These are phyloP conservation scores for Lepilemur septentrionalis DNA, from an alignment of 2,797 vertebrate species.

Conservation along the genomic window DNA sequence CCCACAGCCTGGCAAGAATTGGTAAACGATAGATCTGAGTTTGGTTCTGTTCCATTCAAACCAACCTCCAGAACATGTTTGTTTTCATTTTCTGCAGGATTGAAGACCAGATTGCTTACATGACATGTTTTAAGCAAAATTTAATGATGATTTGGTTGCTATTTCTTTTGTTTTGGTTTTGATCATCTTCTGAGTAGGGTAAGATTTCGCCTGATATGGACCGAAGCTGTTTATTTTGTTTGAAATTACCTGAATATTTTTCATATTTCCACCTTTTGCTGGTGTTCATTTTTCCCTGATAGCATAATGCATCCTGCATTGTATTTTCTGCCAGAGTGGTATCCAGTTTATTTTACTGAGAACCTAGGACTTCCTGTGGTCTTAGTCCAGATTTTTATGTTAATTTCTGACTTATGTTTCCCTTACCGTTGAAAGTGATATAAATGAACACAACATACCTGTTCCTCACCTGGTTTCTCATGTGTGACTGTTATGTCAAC, in stretches of 20 bases:
- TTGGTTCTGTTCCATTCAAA: neutral
- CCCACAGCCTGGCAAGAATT: neutral
- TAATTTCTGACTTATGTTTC: neutral
- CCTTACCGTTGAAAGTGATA: neutral
- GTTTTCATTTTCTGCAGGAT: neutral
- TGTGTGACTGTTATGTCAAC: neutral
- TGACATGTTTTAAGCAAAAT: neutral
- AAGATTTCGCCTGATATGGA: neutral
- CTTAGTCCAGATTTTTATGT: neutral
- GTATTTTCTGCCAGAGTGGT: neutral
- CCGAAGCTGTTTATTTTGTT: neutral
- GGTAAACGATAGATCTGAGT: neutral
- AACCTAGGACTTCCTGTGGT: neutral
- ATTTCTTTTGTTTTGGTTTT: neutral
- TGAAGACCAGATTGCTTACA: neutral
- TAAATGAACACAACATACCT: neutral
- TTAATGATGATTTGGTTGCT: neutral
- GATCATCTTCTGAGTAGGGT: neutral
- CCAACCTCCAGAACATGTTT: neutral
- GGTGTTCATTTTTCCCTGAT: neutral
- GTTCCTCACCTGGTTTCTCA: neutral
- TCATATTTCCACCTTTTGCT: neutral
- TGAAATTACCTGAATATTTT: neutral
- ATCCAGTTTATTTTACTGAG: neutral
- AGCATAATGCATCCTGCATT: too few species aligned